phyloP scores from a whole-genome alignment of 1,140 invertebrate species.

The Matsumurasca onukii region DNA sequence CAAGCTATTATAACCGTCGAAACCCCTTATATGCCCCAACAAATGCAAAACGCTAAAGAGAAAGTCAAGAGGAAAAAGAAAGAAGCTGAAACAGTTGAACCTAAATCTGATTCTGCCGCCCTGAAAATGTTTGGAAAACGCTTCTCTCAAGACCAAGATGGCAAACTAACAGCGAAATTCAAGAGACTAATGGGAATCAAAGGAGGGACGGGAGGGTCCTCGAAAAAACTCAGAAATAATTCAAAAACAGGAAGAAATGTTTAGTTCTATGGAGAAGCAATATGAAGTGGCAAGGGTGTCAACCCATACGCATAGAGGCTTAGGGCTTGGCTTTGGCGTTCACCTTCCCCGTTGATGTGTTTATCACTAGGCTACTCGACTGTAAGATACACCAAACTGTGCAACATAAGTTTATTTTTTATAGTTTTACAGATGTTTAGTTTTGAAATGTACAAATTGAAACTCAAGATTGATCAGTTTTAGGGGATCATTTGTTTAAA shows the following conservation, averaged over 20 bases:
- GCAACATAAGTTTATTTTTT: neutral
- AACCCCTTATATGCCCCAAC: conserved; percentile 82
- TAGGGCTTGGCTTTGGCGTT: conserved; percentile 76
- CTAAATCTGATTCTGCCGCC: conserved; percentile 43
- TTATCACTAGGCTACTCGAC: too few species aligned
- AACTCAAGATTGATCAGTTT: too few species aligned
- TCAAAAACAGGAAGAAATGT: conserved; percentile 88
- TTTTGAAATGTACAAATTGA: too few species aligned
- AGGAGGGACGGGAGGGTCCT: conserved; percentile 29
- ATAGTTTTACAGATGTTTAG: neutral
- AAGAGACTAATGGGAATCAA: conserved; percentile 95
- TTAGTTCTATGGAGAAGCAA: conserved; percentile 88
- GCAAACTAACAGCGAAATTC: conserved; percentile 91
- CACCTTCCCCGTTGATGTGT: conserved; percentile 23
- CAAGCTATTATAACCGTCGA: conserved; percentile 74
- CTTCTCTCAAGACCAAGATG: conserved; percentile 87
- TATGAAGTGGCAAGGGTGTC: conserved; percentile 91
- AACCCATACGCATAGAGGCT: conserved; percentile 90
- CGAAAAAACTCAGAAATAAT: conserved; percentile 47
- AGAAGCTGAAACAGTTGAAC: conserved; percentile 41
- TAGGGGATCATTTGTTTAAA: too few species aligned
- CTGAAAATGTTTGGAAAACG: conserved; percentile 75
- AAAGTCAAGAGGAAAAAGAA: conserved; percentile 57
- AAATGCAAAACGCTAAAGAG: conserved; percentile 70
- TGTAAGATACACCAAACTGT: neutral